phyloP scores from a whole-genome alignment of 1,140 invertebrate species.

The Procambarus virginalis region DNA sequence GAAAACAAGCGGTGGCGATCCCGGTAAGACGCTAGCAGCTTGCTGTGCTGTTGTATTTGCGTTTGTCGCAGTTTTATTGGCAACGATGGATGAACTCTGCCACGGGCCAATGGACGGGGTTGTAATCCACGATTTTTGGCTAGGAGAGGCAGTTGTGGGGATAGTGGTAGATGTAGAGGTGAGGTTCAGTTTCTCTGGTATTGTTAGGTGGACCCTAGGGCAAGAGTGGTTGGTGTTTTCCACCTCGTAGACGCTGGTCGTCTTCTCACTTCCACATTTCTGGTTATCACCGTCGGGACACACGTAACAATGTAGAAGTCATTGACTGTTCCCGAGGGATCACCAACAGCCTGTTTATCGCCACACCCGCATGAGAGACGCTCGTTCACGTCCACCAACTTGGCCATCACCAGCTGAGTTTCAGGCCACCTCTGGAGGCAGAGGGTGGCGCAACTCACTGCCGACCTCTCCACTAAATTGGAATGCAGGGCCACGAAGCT shows the following conservation, averaged over 20 bases:
- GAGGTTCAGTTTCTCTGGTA: not conserved
- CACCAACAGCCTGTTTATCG: not conserved
- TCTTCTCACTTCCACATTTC: conserved; percentile 17
- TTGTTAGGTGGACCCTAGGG: not conserved
- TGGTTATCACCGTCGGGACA: conserved; percentile 29
- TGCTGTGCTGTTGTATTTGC: not conserved
- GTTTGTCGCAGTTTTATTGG: not conserved
- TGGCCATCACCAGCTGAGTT: conserved; percentile 13
- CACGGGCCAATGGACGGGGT: not conserved
- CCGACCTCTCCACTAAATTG: not conserved
- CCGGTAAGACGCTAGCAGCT: no score
- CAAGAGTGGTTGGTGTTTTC: not conserved
- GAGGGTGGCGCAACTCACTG: not conserved
- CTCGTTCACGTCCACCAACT: conserved; percentile 26
- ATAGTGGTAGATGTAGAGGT: not conserved
- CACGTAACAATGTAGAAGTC: not conserved
- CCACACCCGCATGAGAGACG: conserved; percentile 37
- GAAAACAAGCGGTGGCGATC: not conserved
- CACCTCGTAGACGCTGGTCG: conserved; percentile 24
- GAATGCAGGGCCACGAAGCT: conserved; percentile 13
- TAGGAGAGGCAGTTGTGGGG: not conserved
- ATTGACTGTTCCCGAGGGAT: not conserved
- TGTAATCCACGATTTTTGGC: no score
- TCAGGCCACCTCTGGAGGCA: conserved; percentile 6
- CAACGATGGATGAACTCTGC: not conserved